Conservation (phyloP, 1,140 invertebrate species). For the Zaprionus gabonicus region DNA sequence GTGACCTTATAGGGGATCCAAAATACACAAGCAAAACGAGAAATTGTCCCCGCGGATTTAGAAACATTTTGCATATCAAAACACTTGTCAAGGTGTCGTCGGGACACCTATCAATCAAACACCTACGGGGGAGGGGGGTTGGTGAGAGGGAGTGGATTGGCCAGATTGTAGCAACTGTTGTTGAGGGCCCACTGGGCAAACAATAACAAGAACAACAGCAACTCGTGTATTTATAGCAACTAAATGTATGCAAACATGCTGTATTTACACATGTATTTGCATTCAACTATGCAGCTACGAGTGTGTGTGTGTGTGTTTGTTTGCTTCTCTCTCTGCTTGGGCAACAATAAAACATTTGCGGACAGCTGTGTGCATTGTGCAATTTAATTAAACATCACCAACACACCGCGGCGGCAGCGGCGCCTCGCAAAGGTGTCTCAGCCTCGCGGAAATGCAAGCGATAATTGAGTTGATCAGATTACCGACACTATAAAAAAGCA, state of each 20-base stretch:
- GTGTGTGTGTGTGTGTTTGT: neutral
- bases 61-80: constrained; percentile 48
- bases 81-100: constrained; percentile 62
- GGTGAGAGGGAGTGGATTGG: neutral
- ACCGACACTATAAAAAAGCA: constrained; percentile 15
- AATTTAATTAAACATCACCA: constrained; percentile 45
- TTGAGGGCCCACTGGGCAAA: neutral
- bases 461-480: constrained; percentile 43
- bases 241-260: constrained; percentile 22
- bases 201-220: constrained; percentile 7
- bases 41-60: constrained; percentile 6
- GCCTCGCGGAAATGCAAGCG: constrained; percentile 22
- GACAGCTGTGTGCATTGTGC: constrained; percentile 42
- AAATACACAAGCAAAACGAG: neutral
- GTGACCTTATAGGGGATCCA: constrained; percentile 1
- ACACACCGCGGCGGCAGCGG: constrained; percentile 9
- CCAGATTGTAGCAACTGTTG: neutral
- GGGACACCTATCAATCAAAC: constrained; percentile 66
- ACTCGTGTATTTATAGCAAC: constrained; percentile 28
- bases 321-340: neutral
- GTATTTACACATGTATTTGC: constrained; percentile 11
- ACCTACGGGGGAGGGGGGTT: neutral
- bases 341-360: constrained; percentile 49
- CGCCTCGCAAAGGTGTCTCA: constrained; percentile 26
- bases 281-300: constrained; percentile 6